Base-by-base conservation (phyloP, 2,888 invertebrate genomes). In the Hyposoter didymator region DNA sequence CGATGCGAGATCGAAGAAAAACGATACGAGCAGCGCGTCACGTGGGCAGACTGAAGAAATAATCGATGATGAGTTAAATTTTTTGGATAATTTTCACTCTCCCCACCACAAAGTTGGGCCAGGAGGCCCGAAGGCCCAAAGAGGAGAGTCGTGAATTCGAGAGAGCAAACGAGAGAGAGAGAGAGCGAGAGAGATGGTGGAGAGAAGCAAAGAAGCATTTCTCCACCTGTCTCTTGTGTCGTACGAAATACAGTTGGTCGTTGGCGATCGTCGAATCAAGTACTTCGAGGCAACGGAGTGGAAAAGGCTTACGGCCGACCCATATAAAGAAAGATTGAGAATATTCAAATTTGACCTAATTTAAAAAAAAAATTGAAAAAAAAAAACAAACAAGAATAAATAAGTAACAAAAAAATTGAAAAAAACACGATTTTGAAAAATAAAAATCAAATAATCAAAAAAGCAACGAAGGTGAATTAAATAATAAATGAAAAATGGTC, bases 161-260 rank as follows among this genome's bases (percentile, higher is more conserved):
- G 59, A 55, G 55, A 55, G 59, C 28, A 14, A 28, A 19, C 17
- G 49, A 49, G 49, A 49, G 49, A 49, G 49, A 49, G 49, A 47
- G 47, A 14, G 66, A 66, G 39, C 39, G 66, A 66, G 32, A 66
- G 32, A 67, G 39, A 55, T 22, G 28, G 19, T 3, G 28, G 59
- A 59, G 59, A 59, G 59, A 69, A 43, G 22, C 76, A 35, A 75
- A 82, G 81, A 83, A 87, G 69, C 91, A 91, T 91, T 92, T 91
- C 91, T 91, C 91, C 89, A 88, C 88, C 89, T 90, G 90, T 87
- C 88, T 87, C 83, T 87, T 17, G 85, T 88, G 87, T 88, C 87
- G 89, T 45, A 66, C 66, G 64, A 49, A 66, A 86, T 85, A 90
- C 90, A 91, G 91, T 90, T 90, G 88, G 89, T 89, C 87, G 88